Conservation (phyloP, 2,113 vertebrate species). For the Mobula hypostoma region DNA sequence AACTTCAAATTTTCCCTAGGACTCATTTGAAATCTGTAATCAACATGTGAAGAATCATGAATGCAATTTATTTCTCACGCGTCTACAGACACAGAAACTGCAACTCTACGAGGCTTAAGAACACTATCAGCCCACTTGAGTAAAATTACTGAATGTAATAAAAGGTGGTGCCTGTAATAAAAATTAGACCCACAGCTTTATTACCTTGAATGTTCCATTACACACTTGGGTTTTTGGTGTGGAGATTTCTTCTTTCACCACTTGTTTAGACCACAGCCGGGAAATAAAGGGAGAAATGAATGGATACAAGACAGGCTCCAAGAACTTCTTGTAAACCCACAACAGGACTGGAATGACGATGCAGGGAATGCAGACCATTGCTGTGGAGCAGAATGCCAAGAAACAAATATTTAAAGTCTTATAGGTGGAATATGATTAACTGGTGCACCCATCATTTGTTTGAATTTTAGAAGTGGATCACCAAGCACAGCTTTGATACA, state of each 20-base stretch:
- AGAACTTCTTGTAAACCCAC: constrained; percentile 94
- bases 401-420: background rate
- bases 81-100: background rate
- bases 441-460: too few relatives aligned
- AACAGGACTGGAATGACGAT: constrained; percentile 90
- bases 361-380: constrained; percentile 95
- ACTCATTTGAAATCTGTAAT: background rate
- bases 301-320: constrained; percentile 84
- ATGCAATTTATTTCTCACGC: background rate
- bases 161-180: background rate
- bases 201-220: constrained; percentile 58
- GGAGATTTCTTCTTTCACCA: constrained; percentile 49
- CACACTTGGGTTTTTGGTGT: constrained; percentile 44
- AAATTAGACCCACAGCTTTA: background rate
- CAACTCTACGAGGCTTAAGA: background rate
- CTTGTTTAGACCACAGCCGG: constrained; percentile 68
- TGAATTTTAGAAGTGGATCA: too few relatives aligned
- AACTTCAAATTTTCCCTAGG: background rate
- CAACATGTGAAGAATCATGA: background rate
- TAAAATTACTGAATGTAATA: background rate
- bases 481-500: too few relatives aligned
- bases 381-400: constrained; percentile 36
- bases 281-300: constrained; percentile 74
- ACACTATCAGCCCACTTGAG: background rate
- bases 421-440: background rate